Percentiles rank a stretch among this genome's conserved stretches.
These are phyloP conservation scores for Syngnathus floridae DNA, from an alignment of 2,113 vertebrate species.

Conservation along the genomic window DNA sequence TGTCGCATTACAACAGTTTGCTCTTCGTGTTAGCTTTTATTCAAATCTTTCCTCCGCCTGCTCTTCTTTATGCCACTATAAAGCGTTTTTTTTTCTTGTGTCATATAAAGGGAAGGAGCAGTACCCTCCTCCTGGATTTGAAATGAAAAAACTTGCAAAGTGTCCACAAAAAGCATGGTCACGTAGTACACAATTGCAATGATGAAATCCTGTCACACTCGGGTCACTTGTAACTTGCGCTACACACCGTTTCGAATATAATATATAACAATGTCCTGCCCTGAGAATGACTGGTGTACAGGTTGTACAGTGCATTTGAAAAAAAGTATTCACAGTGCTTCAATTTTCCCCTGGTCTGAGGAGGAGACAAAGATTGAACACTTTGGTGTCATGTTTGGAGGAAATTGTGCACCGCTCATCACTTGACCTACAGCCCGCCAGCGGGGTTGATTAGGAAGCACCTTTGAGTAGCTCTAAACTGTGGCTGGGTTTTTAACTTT, in stretches of 20 bases:
- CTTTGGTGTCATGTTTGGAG: too few species aligned
- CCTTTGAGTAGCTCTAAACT: too few species aligned
- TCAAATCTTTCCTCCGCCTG: background rate
- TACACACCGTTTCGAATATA: background rate
- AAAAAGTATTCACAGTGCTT: too few species aligned
- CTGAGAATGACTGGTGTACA: background rate
- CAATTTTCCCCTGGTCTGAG: too few species aligned
- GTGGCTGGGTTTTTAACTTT: too few species aligned
- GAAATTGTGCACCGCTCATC: too few species aligned
- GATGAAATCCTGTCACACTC: background rate
- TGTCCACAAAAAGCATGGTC: background rate
- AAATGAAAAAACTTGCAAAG: background rate
- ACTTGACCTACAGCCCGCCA: too few species aligned
- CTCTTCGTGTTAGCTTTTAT: constrained; percentile 5
- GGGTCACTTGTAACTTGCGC: constrained; percentile 1
- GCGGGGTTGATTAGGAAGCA: too few species aligned
- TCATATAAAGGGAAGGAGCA: background rate
- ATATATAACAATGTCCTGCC: background rate
- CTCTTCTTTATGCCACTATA: background rate
- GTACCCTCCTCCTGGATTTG: background rate
- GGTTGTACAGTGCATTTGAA: too few species aligned
- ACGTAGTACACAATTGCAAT: background rate
- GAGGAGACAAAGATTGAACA: too few species aligned
- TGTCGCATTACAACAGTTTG: constrained; percentile 1
- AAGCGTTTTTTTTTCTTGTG: background rate